phyloP scores from a whole-genome alignment of 2,888 invertebrate genomes.

The Tortricodes alternella region DNA sequence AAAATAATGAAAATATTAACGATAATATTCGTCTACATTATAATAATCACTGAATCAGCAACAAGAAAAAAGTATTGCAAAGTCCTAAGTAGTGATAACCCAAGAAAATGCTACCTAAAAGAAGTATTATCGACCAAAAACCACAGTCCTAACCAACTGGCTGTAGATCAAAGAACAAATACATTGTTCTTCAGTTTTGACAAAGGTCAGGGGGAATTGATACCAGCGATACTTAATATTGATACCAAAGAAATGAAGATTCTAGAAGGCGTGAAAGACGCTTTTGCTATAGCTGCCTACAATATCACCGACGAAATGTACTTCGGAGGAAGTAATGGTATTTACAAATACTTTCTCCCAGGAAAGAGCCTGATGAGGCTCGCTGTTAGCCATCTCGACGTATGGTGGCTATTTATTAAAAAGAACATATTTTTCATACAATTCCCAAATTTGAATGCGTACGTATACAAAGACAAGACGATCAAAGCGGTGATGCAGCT shows the following conservation, averaged over 20 bases:
- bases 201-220: conserved; percentile 63
- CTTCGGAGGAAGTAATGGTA: conserved; percentile 69
- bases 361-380: conserved; percentile 51
- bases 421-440: conserved; percentile 60
- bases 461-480: conserved; percentile 52
- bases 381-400: conserved; percentile 55
- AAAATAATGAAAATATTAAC: conserved; percentile 9
- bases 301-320: conserved; percentile 50
- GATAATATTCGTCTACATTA: not conserved
- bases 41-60: conserved; percentile 33
- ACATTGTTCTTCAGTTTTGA: conserved; percentile 69
- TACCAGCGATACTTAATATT: conserved; percentile 56
- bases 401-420: conserved; percentile 68
- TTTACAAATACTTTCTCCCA: conserved; percentile 58
- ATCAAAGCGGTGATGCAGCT: conserved; percentile 47
- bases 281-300: conserved; percentile 63
- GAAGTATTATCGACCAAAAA: conserved; percentile 37
- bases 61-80: conserved; percentile 45
- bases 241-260: conserved; percentile 56
- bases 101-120: conserved; percentile 58
- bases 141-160: conserved; percentile 69
- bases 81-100: conserved; percentile 44
- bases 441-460: conserved; percentile 63
- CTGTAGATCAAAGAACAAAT: conserved; percentile 56
- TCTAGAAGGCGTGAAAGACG: conserved; percentile 66